Percentiles rank a stretch among this genome's conserved stretches.
Conservation (phyloP, 2,113 vertebrate genomes). For the Heterotis niloticus region DNA sequence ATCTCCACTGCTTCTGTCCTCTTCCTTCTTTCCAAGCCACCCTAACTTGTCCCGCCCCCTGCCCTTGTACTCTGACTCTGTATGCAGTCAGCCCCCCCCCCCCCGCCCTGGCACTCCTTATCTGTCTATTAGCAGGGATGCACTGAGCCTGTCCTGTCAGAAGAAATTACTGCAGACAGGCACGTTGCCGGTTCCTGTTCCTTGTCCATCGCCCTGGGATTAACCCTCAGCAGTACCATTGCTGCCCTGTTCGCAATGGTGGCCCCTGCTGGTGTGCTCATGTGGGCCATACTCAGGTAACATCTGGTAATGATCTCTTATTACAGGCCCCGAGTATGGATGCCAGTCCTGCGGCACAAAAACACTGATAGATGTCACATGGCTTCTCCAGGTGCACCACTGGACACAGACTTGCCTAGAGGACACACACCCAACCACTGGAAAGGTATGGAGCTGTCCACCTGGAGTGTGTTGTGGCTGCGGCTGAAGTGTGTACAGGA, state of each 20-base stretch:
- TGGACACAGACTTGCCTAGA: too few relatives aligned
- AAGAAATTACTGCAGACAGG: conserved; percentile 28
- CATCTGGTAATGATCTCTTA: background rate
- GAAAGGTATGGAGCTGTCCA: too few relatives aligned
- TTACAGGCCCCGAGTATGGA: background rate
- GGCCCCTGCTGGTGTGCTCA: background rate
- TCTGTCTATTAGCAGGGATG: conserved; percentile 24
- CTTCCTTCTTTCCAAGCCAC: background rate
- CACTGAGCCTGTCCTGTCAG: conserved; percentile 34
- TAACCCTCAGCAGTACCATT: background rate
- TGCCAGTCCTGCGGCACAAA: background rate
- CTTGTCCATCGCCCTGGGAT: background rate
- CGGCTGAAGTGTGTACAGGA: too few relatives aligned
- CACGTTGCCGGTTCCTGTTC: conserved; percentile 17
- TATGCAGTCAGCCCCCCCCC: background rate
- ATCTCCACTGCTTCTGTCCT: background rate
- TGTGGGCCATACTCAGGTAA: background rate
- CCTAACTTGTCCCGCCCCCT: background rate
- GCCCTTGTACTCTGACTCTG: background rate
- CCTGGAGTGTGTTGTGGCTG: too few relatives aligned
- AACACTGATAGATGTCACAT: too few relatives aligned
- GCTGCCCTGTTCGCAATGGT: background rate
- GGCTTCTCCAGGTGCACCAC: too few relatives aligned
- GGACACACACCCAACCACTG: too few relatives aligned
- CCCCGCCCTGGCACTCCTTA: background rate